Base-by-base conservation (phyloP, 64 coral and sea anemone genomes). In the Porites lutea region DNA sequence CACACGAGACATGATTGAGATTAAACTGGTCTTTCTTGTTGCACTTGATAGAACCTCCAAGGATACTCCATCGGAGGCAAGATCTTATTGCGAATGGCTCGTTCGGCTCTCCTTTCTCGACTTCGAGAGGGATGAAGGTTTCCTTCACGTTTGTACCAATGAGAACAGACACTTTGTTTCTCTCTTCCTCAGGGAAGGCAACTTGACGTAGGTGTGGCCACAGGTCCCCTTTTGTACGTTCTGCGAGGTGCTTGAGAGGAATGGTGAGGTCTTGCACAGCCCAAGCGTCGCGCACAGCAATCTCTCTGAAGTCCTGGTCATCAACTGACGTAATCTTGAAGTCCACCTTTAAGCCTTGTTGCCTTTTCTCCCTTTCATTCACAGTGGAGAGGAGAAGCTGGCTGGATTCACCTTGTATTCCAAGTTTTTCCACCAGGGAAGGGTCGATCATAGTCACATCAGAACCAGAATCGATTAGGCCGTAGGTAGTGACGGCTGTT, bases 141-240 rank as follows among this genome's bases (percentile, higher is more conserved):
- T 87, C 48, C 20, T 71, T 16, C 11, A 89, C 58, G 60, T 59
- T 88, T 45, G 87, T 89, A n/a, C 73, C 72, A 52, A 89, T 73
- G 18, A 89, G 71, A 44, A 89, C 60, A 51, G 87, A 89, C 45
- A 89, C 55, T 59, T 87, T 88, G 19, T 89, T 89, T 77, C 72
- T 89, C 37, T 78, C 57, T 6, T 77, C 87, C 8, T 89, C 59
- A 64, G 87, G 87, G 48, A 89, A 89, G 43, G 58, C 9, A 45
- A 89, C 87, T 77, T 89, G 71, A 44, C 45, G 52, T 48, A 89
- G 72, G 60, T 89, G 87, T 76, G 73, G 54, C 72, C 73, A 89
- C 55, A 65, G 72, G 4, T 74, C 15, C 43, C 55, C 3, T 19
- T 63, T 74, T 5, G 55, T 76, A 15, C 16, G 58, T 50, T 63